phyloP scores from a whole-genome alignment of 1,140 invertebrate species.

The Drosophila seguyi region DNA sequence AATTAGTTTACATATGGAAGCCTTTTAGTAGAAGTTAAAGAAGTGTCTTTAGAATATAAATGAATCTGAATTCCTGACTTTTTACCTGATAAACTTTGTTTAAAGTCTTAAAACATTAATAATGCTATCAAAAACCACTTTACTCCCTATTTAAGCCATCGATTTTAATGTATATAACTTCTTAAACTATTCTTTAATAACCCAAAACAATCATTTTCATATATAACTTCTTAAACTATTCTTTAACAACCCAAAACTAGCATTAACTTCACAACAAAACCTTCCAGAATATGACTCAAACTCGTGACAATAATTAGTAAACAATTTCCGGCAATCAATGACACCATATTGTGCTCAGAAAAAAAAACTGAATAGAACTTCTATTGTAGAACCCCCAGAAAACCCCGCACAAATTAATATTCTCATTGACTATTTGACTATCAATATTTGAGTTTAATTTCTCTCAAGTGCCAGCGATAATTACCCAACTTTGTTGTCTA shows the following conservation, averaged over 20 bases:
- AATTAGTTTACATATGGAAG: neutral
- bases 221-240: neutral
- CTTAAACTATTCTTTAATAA: too few relatives aligned
- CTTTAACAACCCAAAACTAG: neutral
- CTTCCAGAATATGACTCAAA: conserved; percentile 7
- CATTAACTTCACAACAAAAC: neutral
- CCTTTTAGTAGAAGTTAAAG: neutral
- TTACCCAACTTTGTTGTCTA: conserved; percentile 8
- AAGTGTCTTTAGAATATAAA: neutral
- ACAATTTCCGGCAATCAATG: conserved; percentile 13
- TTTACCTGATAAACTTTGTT: too few relatives aligned
- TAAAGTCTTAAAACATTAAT: too few relatives aligned
- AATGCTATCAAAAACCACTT: neutral
- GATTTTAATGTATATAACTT: too few relatives aligned
- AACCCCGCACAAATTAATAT: conserved; percentile 11
- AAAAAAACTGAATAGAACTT: too few relatives aligned
- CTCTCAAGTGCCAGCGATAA: conserved; percentile 4
- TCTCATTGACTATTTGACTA: conserved; percentile 3
- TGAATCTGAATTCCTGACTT: neutral
- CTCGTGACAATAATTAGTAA: conserved; percentile 15
- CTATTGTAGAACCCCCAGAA: neutral
- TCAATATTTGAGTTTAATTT: conserved; percentile 35
- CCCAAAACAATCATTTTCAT: neutral
- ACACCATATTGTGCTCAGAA: neutral
- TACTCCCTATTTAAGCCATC: too few relatives aligned